These are phyloP conservation scores for Euwallacea fornicatus DNA, from an alignment of 1,140 invertebrate species.

Conservation along the genomic window DNA sequence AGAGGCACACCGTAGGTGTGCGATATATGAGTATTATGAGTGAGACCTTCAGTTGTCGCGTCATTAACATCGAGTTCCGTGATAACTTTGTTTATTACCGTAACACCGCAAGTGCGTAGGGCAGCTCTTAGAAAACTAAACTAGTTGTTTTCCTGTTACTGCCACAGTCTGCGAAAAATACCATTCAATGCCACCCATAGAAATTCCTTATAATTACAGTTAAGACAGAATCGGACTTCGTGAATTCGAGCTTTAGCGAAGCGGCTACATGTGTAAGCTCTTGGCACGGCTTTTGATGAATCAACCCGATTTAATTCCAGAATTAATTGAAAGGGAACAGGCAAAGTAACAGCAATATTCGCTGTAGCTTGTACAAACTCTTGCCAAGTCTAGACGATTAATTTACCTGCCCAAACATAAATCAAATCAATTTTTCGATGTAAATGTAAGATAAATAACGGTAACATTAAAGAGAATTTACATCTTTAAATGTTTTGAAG, in stretches of 20 bases:
- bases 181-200: neutral
- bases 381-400: constrained; percentile 23
- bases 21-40: neutral
- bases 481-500: constrained; percentile 8
- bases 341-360: constrained; percentile 7
- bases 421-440: neutral
- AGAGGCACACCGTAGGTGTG: neutral
- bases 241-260: neutral
- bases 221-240: constrained; percentile 1
- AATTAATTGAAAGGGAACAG: constrained; percentile 9
- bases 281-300: constrained; percentile 10
- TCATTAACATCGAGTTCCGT: neutral
- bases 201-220: neutral
- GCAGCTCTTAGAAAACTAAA: neutral
- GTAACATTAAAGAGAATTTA: neutral
- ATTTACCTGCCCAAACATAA: constrained; percentile 13
- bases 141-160: neutral
- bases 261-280: neutral
- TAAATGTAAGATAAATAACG: constrained; percentile 5
- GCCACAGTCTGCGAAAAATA: constrained; percentile 3
- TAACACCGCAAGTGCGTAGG: neutral
- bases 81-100: constrained; percentile 1
- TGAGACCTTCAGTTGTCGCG: neutral
- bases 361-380: neutral
- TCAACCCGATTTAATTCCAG: constrained; percentile 22